Evolutionary conservation across 2,888 invertebrate species (phyloP), one percentile per base, ranked within the genome.

Genomic region (Labia minor): DNA sequence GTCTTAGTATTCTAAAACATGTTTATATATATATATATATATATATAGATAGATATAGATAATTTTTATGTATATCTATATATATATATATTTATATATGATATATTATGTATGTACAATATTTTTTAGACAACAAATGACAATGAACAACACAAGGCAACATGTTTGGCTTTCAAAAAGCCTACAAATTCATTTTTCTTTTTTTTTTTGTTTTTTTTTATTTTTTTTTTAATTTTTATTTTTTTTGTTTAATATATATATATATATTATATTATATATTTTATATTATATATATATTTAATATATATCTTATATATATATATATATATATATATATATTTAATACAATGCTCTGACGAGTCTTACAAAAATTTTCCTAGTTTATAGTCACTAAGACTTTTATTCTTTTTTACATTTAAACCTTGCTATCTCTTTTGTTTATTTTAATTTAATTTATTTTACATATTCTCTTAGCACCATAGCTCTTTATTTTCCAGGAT

Each of bases 1-100:
- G 67, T 69, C 67, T 69, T 67, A 49, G 49, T 49, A 49, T 49
- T n/a, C 16, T 49, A 49, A 49, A 49, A 49, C 49, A 49, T 49
- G 49, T 49, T 14, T 49, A 11, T 49, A n/a, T 49, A 8, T 49
- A n/a, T 49, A 3, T 49, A 49, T 49, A 14, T 49, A 49, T 49
- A 49, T 49, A 14, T 49, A 49, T 49, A 26, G 26, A 26, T 26
- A 26, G 26, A 26, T 26, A 6, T n/a, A 33, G 33, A 33, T 33
- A 33, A 33, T n/a, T 49, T 49, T 49, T 49, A 49, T 49, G 49
- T 49, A 49, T 49, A 49, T 49, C n/a, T 49, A 49, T 49, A 49
- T 49, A 49, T 49, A 49, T 49, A 49, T 49, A n/a, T 49, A 49
- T 49, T 8, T 49, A 49, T 49, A 49, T 49, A 49, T 49, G 3